Evolutionary conservation across 2,888 invertebrate species (phyloP).

Genomic region (Tillus elongatus): DNA sequence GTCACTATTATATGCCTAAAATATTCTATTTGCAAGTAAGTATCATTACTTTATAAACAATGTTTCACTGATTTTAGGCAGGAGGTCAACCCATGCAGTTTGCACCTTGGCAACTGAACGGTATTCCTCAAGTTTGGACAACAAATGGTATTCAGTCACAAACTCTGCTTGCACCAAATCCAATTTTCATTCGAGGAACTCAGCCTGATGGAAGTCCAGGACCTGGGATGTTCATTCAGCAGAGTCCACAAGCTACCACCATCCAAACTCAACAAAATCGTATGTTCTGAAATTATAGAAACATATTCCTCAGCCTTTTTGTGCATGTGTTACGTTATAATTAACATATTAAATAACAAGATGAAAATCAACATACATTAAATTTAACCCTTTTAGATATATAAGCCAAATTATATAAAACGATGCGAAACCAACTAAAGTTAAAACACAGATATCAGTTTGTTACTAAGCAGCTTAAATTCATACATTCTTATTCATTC

Average conservation of each 20-base stretch:
- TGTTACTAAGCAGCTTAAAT: no score
- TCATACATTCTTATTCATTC: no score
- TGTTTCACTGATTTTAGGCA: slow-evolving; percentile 42
- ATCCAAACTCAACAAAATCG: slow-evolving; percentile 60
- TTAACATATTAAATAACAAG: neutral
- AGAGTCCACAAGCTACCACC: slow-evolving; percentile 58
- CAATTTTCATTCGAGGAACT: slow-evolving; percentile 72
- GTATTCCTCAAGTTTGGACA: slow-evolving; percentile 68
- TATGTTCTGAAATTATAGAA: slow-evolving; percentile 39
- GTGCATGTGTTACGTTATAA: no score
- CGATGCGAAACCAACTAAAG: no score
- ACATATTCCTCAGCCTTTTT: no score
- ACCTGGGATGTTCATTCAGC: slow-evolving; percentile 73
- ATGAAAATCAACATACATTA: neutral
- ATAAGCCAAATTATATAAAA: no score
- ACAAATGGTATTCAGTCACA: slow-evolving; percentile 60
- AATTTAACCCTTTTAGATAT: no score
- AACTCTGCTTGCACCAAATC: slow-evolving; percentile 63
- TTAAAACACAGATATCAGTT: no score
- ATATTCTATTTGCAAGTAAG: no score
- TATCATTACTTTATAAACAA: no score
- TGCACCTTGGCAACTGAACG: slow-evolving; percentile 58
- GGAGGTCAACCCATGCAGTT: slow-evolving; percentile 70
- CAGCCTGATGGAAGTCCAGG: slow-evolving; percentile 62
- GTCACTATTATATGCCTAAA: no score